Conservation (phyloP, 2,113 vertebrate species). For the Chelonoidis abingdonii region DNA sequence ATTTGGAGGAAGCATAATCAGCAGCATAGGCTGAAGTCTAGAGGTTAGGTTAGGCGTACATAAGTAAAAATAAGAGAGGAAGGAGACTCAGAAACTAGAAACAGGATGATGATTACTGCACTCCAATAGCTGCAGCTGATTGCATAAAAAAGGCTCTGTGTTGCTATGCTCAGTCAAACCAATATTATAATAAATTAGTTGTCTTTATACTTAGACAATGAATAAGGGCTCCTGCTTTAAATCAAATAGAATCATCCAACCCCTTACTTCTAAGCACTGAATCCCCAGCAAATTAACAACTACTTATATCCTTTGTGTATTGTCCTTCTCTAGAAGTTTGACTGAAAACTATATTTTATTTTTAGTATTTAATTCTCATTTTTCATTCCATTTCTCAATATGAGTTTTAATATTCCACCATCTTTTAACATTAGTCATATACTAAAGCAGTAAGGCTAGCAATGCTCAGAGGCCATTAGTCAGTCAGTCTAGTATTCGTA, state of each 20-base stretch:
- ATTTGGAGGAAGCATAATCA: background rate
- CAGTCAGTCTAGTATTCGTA: background rate
- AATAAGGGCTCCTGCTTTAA: background rate
- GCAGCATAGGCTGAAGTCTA: background rate
- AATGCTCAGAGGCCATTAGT: background rate
- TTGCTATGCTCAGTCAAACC: background rate
- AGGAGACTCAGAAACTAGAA: background rate
- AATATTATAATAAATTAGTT: background rate
- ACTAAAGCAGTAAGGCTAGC: background rate
- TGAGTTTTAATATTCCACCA: background rate
- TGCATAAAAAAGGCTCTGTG: background rate
- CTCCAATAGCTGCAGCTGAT: background rate
- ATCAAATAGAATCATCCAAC: background rate
- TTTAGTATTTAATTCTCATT: background rate
- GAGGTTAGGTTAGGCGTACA: background rate
- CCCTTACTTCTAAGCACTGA: background rate
- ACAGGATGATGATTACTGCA: background rate
- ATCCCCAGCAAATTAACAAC: background rate
- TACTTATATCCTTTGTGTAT: background rate
- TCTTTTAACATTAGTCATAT: background rate
- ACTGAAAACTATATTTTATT: background rate
- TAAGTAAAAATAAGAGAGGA: background rate
- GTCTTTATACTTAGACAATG: background rate
- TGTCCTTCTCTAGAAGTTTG: background rate
- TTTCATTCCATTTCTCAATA: background rate